Evolutionary conservation across 2,888 invertebrate species (phyloP).

Genomic region (Halocaridina rubra): DNA sequence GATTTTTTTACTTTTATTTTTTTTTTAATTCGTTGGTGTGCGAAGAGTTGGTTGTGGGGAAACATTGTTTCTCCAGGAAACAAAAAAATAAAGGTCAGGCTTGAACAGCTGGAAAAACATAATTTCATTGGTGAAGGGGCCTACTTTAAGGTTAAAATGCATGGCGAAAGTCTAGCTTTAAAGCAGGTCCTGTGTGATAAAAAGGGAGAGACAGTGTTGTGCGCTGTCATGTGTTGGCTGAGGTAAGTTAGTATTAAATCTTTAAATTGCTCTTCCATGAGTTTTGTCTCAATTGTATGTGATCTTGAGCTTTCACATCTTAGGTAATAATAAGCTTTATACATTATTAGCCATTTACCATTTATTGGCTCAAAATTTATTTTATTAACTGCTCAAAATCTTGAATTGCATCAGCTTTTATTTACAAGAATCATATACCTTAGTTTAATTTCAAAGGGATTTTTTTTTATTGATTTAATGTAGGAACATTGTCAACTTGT

Average conservation of each 20-base stretch:
- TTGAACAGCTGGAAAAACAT: slow-evolving; percentile 1
- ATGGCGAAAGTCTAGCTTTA: background rate
- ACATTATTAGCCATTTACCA: slow-evolving; percentile 32
- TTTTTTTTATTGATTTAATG: slow-evolving; percentile 58
- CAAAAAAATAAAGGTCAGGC: slow-evolving; percentile 18
- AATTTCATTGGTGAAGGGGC: background rate
- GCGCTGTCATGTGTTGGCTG: slow-evolving; percentile 49
- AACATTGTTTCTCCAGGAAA: background rate
- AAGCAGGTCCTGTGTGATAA: background rate
- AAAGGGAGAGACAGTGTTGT: slow-evolving; percentile 21
- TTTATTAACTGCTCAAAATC: slow-evolving; percentile 54
- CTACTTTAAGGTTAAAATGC: background rate
- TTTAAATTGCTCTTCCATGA: slow-evolving; percentile 52
- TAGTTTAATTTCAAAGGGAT: slow-evolving; percentile 42
- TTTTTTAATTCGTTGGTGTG: slow-evolving; percentile 41
- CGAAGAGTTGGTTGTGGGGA: slow-evolving; percentile 38
- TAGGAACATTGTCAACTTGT: slow-evolving; percentile 61
- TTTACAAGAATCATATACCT: slow-evolving; percentile 9
- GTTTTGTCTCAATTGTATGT: slow-evolving; percentile 45
- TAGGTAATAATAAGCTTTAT: slow-evolving; percentile 45
- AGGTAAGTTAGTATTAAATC: slow-evolving; percentile 53
- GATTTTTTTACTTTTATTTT: slow-evolving; percentile 51
- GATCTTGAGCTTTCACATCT: slow-evolving; percentile 32
- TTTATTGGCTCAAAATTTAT: slow-evolving; percentile 46
- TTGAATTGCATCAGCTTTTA: slow-evolving; percentile 50